These are phyloP conservation scores for Istiophorus platypterus DNA, from an alignment of 2,113 vertebrate species.

Conservation along the genomic window DNA sequence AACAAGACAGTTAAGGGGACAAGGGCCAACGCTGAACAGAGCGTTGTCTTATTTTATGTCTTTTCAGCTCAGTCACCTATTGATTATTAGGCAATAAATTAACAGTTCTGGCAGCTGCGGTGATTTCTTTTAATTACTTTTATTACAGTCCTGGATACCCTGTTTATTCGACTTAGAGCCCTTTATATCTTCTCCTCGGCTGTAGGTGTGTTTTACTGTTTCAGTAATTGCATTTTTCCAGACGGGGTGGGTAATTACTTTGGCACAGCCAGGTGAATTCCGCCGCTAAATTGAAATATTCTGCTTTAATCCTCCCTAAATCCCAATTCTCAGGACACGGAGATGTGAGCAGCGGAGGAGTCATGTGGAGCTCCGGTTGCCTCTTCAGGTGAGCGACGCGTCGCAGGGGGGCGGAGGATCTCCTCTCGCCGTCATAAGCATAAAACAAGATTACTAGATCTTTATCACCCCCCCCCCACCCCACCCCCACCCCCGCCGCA, in stretches of 20 bases:
- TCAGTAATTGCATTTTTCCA: constrained; percentile 66
- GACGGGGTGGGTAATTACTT: constrained; percentile 70
- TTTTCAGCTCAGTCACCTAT: constrained; percentile 27
- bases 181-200: constrained; percentile 40
- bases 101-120: constrained; percentile 38
- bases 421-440: constrained; percentile 64
- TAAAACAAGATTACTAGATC: constrained; percentile 76
- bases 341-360: constrained; percentile 56
- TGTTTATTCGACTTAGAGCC: constrained; percentile 56
- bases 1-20: neutral
- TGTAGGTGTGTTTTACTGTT: constrained; percentile 57
- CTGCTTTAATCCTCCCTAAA: constrained; percentile 75
- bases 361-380: constrained; percentile 62
- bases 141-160: constrained; percentile 46
- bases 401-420: constrained; percentile 57
- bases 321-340: constrained; percentile 63
- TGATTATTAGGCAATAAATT: constrained; percentile 46
- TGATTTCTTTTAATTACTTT: constrained; percentile 63
- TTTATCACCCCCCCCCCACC: constrained; percentile 55
- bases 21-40: neutral
- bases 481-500: neutral
- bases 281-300: constrained; percentile 74
- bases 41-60: constrained; percentile 19
- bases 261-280: constrained; percentile 72
- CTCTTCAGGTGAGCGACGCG: constrained; percentile 76